phyloP scores from a whole-genome alignment of 2,888 invertebrate genomes.

The Tricholauxania praeusta region DNA sequence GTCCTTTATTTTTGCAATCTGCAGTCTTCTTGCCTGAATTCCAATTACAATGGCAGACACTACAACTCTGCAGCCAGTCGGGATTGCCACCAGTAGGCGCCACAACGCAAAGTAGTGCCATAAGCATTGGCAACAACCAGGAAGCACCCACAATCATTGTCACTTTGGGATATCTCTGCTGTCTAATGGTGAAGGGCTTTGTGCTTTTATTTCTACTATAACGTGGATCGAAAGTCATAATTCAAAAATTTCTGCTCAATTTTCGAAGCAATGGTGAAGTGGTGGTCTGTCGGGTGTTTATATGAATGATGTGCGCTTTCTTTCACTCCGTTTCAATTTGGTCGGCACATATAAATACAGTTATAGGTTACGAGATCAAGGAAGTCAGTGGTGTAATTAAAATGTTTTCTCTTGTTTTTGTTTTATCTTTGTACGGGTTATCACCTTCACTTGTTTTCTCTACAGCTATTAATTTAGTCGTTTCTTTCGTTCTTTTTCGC shows the following conservation, averaged over 20 bases:
- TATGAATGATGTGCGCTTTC: too few species aligned
- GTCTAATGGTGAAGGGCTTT: constrained; percentile 1
- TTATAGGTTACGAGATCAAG: too few species aligned
- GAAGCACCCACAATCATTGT: constrained; percentile 19
- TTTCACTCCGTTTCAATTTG: too few species aligned
- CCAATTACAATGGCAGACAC: constrained; percentile 85
- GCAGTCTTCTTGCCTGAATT: constrained; percentile 86
- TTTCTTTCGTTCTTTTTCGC: constrained; percentile 33
- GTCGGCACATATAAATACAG: too few species aligned
- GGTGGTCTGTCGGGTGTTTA: too few species aligned
- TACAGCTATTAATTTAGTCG: constrained; percentile 41
- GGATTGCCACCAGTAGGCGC: constrained; percentile 51
- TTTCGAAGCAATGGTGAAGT: neutral
- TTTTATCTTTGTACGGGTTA: neutral
- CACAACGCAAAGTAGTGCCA: constrained; percentile 46
- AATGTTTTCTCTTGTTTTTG: neutral
- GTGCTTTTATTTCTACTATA: constrained; percentile 27
- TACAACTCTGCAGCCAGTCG: constrained; percentile 65
- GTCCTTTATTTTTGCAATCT: constrained; percentile 78
- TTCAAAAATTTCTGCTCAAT: neutral
- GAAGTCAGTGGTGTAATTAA: neutral
- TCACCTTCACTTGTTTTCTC: constrained; percentile 2
- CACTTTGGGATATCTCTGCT: neutral
- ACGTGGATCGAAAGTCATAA: constrained; percentile 22
- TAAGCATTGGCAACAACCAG: constrained; percentile 43